Evolutionary conservation across 2,888 invertebrate genomes (phyloP).

Genomic region (Drosophila heteroneura): DNA sequence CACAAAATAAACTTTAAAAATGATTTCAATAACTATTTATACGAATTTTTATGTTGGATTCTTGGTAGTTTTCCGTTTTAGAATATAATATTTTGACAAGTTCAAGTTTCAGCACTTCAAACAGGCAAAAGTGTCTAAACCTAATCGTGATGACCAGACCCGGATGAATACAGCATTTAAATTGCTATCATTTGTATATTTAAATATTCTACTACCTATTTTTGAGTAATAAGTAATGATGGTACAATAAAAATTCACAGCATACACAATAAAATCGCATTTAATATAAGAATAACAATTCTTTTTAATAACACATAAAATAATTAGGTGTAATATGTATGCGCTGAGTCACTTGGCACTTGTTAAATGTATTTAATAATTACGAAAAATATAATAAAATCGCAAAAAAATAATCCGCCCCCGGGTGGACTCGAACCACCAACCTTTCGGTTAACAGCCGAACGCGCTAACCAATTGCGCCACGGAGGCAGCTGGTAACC

Average conservation of each 20-base stretch:
- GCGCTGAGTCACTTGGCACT: not conserved
- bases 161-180: not conserved
- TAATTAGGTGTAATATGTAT: constrained; percentile 7
- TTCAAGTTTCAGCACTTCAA: not conserved
- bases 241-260: not conserved
- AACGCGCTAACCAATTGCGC: constrained; percentile 99
- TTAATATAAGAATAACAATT: constrained; percentile 10
- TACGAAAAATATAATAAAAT: constrained; percentile 6
- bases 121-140: too few species aligned
- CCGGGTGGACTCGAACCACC: constrained; percentile 92
- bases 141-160: not conserved
- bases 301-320: constrained; percentile 15
- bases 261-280: not conserved
- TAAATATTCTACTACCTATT: not conserved
- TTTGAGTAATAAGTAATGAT: not conserved
- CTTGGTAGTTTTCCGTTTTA: not conserved
- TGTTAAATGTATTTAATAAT: not conserved
- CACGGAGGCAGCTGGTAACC: constrained; percentile 87
- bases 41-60: not conserved
- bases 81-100: not conserved
- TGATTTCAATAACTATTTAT: not conserved
- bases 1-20: not conserved
- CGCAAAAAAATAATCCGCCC: constrained; percentile 29
- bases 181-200: not conserved
- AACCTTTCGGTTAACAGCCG: constrained; percentile 99